Evolutionary conservation across 2,888 invertebrate genomes (phyloP), one percentile per base, ranked within the genome.

Genomic region (Drosophila leonis): DNA sequence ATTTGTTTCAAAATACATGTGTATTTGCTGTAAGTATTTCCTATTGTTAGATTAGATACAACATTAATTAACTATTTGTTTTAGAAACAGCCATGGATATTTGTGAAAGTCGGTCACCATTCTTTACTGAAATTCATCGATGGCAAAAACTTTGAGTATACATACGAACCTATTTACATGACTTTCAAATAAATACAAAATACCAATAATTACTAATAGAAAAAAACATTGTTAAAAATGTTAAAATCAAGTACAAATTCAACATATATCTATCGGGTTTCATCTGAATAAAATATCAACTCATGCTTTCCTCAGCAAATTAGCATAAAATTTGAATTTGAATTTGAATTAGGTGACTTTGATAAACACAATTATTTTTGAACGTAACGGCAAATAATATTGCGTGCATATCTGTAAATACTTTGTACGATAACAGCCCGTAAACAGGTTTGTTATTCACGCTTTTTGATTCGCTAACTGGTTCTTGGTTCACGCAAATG

Each of bases 111-210:
- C 33, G 80, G 64, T 18, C 27, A 70, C 10, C 65, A 64, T 60
- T 0, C 31, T 2, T 59, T 69, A n/a, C 35, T 80, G 12, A 20
- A 66, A 51, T 62, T 78, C 20, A 12, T 29, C 9, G 20, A 64
- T 10, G 73, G 65, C 0, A 57, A 27, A 46, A 77, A 80, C 42
- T 70, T 35, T 29, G 70, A 69, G 35, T 78, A 78, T n/a, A 49
- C 77, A 0, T 78, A 27, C 24, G 77, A 79, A 35, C 29, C 61
- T 1, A 64, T 79, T 10, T 62, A 70, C n/a, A 66, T 78, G 27
- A 27, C 33, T 13, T 67, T 80, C 24, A 20, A 55, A 54, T 42
- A 48, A 80, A 56, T 44, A 39, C 24, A n/a, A 24, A 24, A 48
- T 12, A 49, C 9, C 46, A 42, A 31, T 31, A 15, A 13, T n/a